Evolutionary conservation across 2,888 invertebrate genomes (phyloP).

Genomic region (Aphodius sticticus): DNA sequence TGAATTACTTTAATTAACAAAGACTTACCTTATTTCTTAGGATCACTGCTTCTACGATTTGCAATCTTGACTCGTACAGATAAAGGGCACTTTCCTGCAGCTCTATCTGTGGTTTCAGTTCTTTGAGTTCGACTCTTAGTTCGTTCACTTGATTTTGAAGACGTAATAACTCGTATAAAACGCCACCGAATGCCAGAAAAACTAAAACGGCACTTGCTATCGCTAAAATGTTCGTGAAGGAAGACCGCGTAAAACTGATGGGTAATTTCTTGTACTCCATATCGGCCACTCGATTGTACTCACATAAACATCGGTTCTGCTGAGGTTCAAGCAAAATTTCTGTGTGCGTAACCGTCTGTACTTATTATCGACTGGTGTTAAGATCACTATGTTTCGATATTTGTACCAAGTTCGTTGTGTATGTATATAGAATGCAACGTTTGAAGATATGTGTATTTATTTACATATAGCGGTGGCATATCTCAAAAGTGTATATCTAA

Average conservation of each 20-base stretch:
- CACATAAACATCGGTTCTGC: background rate
- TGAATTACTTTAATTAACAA: too few relatives aligned
- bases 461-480: background rate
- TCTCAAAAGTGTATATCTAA: background rate
- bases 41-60: background rate
- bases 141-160: constrained; percentile 21
- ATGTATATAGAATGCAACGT: background rate
- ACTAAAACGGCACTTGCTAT: constrained; percentile 24
- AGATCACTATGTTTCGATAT: constrained; percentile 36
- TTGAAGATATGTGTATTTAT: background rate
- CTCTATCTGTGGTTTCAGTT: constrained; percentile 15
- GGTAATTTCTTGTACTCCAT: constrained; percentile 35
- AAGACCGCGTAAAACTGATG: constrained; percentile 18
- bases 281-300: background rate
- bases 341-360: constrained; percentile 27
- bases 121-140: constrained; percentile 27
- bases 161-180: constrained; percentile 18
- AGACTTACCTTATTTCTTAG: background rate
- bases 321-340: constrained; percentile 22
- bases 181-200: constrained; percentile 22
- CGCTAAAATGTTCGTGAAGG: constrained; percentile 15
- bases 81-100: background rate
- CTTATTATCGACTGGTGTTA: constrained; percentile 33
- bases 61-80: background rate
- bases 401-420: constrained; percentile 23